Conservation (phyloP, 2,113 vertebrate species). For the Neogale vison region DNA sequence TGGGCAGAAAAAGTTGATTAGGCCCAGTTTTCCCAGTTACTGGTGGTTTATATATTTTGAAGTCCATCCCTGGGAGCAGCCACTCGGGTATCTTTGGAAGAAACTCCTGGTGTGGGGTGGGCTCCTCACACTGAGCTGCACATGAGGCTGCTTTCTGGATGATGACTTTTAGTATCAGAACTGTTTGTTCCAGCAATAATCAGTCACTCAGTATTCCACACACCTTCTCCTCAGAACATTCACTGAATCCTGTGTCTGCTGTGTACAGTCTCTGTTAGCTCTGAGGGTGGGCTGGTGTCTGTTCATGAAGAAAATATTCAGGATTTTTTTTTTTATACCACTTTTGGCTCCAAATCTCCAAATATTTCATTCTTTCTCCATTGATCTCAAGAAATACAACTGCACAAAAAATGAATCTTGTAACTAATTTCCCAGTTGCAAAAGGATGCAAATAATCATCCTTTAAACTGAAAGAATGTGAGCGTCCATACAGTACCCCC, state of each 20-base stretch:
- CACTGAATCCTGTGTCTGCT: neutral
- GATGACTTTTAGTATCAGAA: neutral
- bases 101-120: neutral
- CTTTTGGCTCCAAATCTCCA: neutral
- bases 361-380: neutral
- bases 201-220: neutral
- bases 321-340: neutral
- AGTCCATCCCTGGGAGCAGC: neutral
- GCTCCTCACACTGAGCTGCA: neutral
- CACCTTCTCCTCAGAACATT: neutral
- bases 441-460: neutral
- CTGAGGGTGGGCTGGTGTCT: neutral
- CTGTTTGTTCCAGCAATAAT: neutral
- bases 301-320: neutral
- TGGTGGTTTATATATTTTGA: neutral
- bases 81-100: neutral
- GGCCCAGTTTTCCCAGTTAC: neutral
- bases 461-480: neutral
- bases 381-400: conserved; percentile 22
- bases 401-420: neutral
- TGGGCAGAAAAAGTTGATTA: neutral
- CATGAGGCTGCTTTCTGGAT: neutral
- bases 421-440: conserved; percentile 12
- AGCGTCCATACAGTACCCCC: neutral
- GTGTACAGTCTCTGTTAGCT: neutral